Evolutionary conservation across 2,888 invertebrate species (phyloP), one percentile per base, ranked within the genome.

Genomic region (Myopa tessellatipennis): DNA sequence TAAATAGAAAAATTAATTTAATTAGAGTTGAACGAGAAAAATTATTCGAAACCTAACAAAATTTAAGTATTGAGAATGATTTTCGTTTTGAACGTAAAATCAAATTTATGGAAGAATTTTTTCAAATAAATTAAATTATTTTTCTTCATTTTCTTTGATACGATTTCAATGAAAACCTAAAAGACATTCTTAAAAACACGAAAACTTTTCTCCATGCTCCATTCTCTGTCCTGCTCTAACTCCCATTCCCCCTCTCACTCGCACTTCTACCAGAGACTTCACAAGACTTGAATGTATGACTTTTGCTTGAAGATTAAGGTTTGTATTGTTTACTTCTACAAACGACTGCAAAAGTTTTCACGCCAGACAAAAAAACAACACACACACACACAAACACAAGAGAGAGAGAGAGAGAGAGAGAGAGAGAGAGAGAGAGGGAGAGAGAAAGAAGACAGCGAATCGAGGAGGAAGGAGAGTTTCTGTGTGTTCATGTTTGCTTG

Each of bases 221-320:
- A 45, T 45, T 8, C 6, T 45, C 45, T 4, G 7, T 45, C 45
- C 45, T 10, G 1, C 45, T 10, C 45, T 26, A 6, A 50, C 26
- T 4, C 50, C 12, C 50, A 45, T 16, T 45, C 10, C 12, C 63
- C 34, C 34, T 36, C 63, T 36, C 14, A 26, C 12, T 36, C 12
- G 45, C 18, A n/a, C 10, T 26, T 26, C 40, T 18, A 45, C 18
- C 7, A 50, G 68, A 6, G 10, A 68, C 18, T 18, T 50, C 3
- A 10, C 45, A n/a, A 68, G 68, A n/a, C n/a, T 50, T 70, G 70
- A 26, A 40, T 26, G 63, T 38, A 70, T 55, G 70, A 70, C 55
- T 52, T 70, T 55, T 50, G 55, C 4, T 3, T 26, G 55, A 10
- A 70, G 34, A 70, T 52, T 45, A 36, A 50, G 45, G 55, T 52